Percentiles rank a stretch among this genome's conserved stretches.
Evolutionary conservation across 2,888 invertebrate species (phyloP).

Genomic region (Patella pellucida): DNA sequence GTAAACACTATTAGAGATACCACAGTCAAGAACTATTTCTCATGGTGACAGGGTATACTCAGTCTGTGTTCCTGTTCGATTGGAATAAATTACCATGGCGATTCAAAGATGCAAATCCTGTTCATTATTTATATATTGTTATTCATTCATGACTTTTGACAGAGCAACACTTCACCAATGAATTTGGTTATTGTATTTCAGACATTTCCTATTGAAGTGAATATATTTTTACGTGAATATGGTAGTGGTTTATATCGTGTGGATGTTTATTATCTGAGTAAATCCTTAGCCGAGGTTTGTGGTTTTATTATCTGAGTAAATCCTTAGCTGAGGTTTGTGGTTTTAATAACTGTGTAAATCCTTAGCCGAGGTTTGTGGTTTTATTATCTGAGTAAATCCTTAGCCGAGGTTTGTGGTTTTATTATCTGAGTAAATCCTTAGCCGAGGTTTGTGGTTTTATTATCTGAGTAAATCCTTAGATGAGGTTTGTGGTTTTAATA

Average conservation of each 20-base stretch:
- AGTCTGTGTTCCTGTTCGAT: too few relatives aligned
- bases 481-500: constrained; percentile 48
- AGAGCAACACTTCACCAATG: too few relatives aligned
- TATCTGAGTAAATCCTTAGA: constrained; percentile 37
- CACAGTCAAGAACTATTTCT: too few relatives aligned
- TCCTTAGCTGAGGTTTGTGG: constrained; percentile 55
- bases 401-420: constrained; percentile 58
- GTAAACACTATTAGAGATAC: too few relatives aligned
- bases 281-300: constrained; percentile 60
- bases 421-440: constrained; percentile 60
- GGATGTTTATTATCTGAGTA: constrained; percentile 61
- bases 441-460: constrained; percentile 50
- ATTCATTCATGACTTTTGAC: not conserved
- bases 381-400: constrained; percentile 19
- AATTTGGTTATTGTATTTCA: constrained; percentile 34
- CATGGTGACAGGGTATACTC: too few relatives aligned
- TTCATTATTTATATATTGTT: too few relatives aligned
- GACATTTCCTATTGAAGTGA: constrained; percentile 62
- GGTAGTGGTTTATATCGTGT: constrained; percentile 61
- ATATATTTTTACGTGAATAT: constrained; percentile 63
- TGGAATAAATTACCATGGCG: too few relatives aligned
- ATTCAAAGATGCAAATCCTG: too few relatives aligned
- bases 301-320: not conserved
- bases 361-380: constrained; percentile 55
- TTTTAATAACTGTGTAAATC: constrained; percentile 51